phyloP scores from a whole-genome alignment of 2,888 invertebrate genomes.

The Lamproptera curius region DNA sequence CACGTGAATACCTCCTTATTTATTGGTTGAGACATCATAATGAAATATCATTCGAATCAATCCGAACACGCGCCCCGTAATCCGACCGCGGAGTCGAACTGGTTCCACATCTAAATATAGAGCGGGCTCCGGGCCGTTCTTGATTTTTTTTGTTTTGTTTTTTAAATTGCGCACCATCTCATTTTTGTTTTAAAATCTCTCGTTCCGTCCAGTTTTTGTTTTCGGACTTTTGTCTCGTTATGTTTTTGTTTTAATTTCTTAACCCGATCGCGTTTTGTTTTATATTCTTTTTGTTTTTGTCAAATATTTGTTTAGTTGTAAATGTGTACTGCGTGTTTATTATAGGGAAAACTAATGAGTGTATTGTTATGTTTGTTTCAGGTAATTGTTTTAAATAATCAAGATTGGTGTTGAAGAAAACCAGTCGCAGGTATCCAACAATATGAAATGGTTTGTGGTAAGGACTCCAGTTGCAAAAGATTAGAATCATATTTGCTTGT shows the following conservation, averaged over 20 bases:
- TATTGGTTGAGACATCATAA: slow-evolving; percentile 15
- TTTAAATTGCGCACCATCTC: not conserved
- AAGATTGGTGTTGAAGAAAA: no score
- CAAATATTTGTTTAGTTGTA: not conserved
- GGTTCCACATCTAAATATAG: slow-evolving; percentile 20
- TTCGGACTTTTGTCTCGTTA: not conserved
- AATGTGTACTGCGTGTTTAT: no score
- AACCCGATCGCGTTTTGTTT: no score
- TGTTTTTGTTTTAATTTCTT: slow-evolving; percentile 10
- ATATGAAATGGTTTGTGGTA: no score
- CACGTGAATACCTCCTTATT: slow-evolving; percentile 4
- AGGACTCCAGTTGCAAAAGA: no score
- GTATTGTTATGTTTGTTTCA: slow-evolving; percentile 1
- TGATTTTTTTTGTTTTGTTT: no score
- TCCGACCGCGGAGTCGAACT: slow-evolving; percentile 6
- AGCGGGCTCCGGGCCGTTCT: no score
- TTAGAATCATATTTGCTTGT: no score
- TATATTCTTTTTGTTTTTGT: slow-evolving; percentile 12
- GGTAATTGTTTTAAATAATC: slow-evolving; percentile 6
- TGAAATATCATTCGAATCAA: slow-evolving; percentile 13
- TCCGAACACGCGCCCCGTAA: not conserved
- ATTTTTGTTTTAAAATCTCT: slow-evolving; percentile 13
- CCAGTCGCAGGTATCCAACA: no score
- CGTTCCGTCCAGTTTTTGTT: no score
- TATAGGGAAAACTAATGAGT: no score